Conservation (phyloP, 2,797 vertebrate genomes). For the Schizothorax lantsangensis region DNA sequence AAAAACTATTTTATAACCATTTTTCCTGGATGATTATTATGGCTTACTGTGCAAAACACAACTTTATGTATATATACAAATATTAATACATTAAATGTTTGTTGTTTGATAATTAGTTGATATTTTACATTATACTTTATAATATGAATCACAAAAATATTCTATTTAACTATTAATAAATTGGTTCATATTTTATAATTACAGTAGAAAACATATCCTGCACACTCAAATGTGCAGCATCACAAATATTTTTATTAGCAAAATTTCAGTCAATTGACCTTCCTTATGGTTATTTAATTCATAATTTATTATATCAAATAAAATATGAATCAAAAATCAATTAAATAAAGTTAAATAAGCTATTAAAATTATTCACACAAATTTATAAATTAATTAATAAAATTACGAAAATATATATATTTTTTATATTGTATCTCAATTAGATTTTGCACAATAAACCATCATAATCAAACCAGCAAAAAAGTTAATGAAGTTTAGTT, state of each 20-base stretch:
- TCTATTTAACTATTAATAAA: not conserved
- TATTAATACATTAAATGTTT: not conserved
- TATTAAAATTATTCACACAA: not conserved
- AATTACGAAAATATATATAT: not conserved
- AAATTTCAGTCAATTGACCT: not conserved
- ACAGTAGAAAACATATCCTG: not conserved
- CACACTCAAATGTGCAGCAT: not conserved
- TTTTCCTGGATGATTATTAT: not conserved
- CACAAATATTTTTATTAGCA: not conserved
- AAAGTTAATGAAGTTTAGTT: not conserved
- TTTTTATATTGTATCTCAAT: not conserved
- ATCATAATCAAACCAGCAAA: not conserved
- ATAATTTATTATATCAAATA: not conserved
- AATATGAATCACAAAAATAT: not conserved
- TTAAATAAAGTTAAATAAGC: not conserved
- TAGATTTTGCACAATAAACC: not conserved
- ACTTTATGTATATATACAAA: not conserved
- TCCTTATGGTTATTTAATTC: not conserved
- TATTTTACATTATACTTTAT: not conserved
- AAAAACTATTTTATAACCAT: not conserved
- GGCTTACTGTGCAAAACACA: not conserved
- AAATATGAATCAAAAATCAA: not conserved
- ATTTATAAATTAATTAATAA: not conserved
- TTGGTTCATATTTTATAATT: not conserved
- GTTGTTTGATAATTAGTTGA: not conserved